Evolutionary conservation across 2,113 vertebrate species (phyloP), one percentile per base, ranked within the genome.

Genomic region (Crypturellus undulatus): DNA sequence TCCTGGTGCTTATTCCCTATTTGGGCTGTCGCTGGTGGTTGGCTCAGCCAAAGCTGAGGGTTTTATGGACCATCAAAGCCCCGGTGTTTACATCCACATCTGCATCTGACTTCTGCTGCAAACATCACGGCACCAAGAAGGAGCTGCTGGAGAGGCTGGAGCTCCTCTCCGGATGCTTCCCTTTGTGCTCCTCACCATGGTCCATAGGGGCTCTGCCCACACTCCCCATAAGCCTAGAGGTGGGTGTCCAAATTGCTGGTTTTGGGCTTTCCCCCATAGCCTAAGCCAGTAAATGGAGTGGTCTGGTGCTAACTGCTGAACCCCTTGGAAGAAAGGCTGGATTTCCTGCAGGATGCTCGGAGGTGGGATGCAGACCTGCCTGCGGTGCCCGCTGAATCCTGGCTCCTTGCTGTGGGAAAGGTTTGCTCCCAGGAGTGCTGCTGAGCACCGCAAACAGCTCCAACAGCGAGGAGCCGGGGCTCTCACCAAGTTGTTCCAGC

Each of bases 391-490:
- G n/a, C 26, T 75, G 62, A 59, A 56, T 12, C 28, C 38, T 1
- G 0, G 56, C 38, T 52, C 49, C 72, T n/a, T 67, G 30, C 38
- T 3, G 2, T 0, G 0, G 32, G 28, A 34, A n/a, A 12, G 15
- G 20, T 72, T 64, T 72, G 12, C n/a, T 20, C 64, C 19, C n/a
- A 59, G 64, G 34, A n/a, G 42, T 11, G 25, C 0, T 2, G 7
- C 2, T 0, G 22, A 30, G 34, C 12, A 25, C 36, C 24, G 5
- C 0, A 0, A 28, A 76, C 70, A 76, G 25, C 47, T 38, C 15
- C 47, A 40, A 65, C 40, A 49, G 71, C 49, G 17, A 38, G 25
- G 45, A 34, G 59, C 69, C 20, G 28, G 10, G 34, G 15, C 47
- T 62, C 25, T 83, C 42, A 24, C 26, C 25, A 51, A 32, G 28